Base-by-base conservation (phyloP, 2,888 invertebrate genomes). In the Drosophila maculinotata region DNA sequence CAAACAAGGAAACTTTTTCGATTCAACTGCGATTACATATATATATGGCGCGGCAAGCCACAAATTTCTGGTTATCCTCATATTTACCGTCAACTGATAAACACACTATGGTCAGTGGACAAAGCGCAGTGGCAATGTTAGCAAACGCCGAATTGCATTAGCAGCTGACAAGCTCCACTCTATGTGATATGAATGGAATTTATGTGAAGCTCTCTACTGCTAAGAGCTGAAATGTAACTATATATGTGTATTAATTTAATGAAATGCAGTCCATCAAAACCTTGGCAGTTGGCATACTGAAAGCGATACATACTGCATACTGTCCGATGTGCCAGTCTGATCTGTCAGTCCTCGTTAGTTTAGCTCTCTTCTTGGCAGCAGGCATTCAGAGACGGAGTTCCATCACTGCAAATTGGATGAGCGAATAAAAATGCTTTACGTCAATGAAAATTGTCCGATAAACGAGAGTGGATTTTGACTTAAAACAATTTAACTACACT, bases 1-100 rank as follows among this genome's bases (percentile, higher is more conserved):
- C 69, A 76, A 83, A 87, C 57, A 69, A 49, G 44, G 41, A 84
- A 87, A 79, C 64, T 83, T 82, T 82, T 82, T 73, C 88, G 73
- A 86, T 87, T 82, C 73, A 79, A 71, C 60, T 66, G 47, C 79
- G 74, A 85, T 79, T 84, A n/a, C n/a, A n/a, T n/a, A n/a, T n/a
- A n/a, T n/a, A 81, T 67, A 77, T 71, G 66, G 60, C 73, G 58
- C 60, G 57, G 48, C 45, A 25, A 47, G 59, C 78, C 71, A 53
- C 69, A 67, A 59, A 58, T 57, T 59, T n/a, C 47, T 47, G 52
- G 45, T 45, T 28, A 52, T 28, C 45, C 31, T 20, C 33, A 33
- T 67, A 58, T 70, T 67, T 64, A 70, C 56, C 59, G 57, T 36
- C 52, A 51, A 64, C 77, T 60, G 53, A 57, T 64, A 72, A 57